Base-by-base conservation (phyloP, 2,797 vertebrate genomes). In the Caiman crocodilus region DNA sequence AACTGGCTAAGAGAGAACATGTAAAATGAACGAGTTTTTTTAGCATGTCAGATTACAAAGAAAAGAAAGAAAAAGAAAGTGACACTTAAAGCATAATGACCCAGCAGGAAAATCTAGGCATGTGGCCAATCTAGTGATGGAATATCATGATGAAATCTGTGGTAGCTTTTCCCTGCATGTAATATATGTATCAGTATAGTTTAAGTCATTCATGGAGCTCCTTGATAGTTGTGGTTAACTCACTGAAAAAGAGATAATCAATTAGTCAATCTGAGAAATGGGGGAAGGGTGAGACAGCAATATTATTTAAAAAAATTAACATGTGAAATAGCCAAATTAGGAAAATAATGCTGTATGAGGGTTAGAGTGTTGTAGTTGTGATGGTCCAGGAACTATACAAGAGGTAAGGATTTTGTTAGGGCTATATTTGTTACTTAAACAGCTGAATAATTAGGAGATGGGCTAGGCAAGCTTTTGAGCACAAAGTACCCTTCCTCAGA, bases 261-360 rank as follows among this genome's bases (percentile, higher is more conserved):
- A 35, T 35, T 35, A 42, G 23, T 71, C 21, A 32, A 32, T 25
- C 25, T 55, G 67, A 16, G 56, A 85, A 59, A 50, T 65, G 26
- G 12, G 16, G 21, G 20, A 78, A 14, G 28, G 56, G n/a, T 20
- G 7, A 32, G 57, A 14, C 64, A 78, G 56, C 21, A 60, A 71
- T 60, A 50, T 50, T 16, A 78, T 30, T 23, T 23, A n/a, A 42
- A 59, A 55, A 18, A 20, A 71, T 78, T 69, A 63, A 58, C 42
- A 87, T 85, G 11, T 78, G 65, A 92, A 94, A 92, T 80, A 6
- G n/a, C 67, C 26, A 71, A 79, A 74, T 56, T 78, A 74, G 21
- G 89, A 30, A 91, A 89, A 83, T 32, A 32, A 50, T 55, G 67
- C 14, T 71, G 69, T 50, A 50, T 50, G 42, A 50, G 42, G 42